Evolutionary conservation across 2,113 vertebrate species (phyloP).

Genomic region (Takifugu bimaculatus): DNA sequence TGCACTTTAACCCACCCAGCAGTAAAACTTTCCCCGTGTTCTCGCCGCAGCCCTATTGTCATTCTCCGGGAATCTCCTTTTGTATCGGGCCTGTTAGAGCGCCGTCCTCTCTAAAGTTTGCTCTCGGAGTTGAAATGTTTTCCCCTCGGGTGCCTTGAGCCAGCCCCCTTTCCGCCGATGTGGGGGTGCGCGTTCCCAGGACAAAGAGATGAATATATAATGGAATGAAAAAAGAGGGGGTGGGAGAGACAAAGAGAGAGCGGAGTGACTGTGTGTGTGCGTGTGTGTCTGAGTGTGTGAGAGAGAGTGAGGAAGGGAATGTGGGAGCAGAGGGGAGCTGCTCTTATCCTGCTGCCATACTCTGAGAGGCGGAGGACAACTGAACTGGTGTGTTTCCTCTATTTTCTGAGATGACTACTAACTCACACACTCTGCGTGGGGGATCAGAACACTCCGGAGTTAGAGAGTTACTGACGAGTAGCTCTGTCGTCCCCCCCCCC

Average conservation of each 20-base stretch:
- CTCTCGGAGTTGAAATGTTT: constrained; percentile 62
- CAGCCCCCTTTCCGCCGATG: constrained; percentile 59
- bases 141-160: constrained; percentile 51
- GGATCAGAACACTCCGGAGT: constrained; percentile 34
- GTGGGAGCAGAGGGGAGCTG: constrained; percentile 44
- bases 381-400: constrained; percentile 29
- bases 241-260: constrained; percentile 62
- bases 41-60: constrained; percentile 30
- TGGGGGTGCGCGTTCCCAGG: constrained; percentile 70
- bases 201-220: constrained; percentile 77
- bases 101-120: constrained; percentile 57
- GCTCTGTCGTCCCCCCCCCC: constrained; percentile 34
- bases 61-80: constrained; percentile 45
- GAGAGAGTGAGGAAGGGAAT: constrained; percentile 50
- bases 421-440: constrained; percentile 47
- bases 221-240: constrained; percentile 61
- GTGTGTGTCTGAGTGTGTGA: constrained; percentile 48
- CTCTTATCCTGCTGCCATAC: constrained; percentile 37
- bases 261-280: constrained; percentile 25
- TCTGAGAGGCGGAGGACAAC: constrained; percentile 26
- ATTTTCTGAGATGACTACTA: constrained; percentile 27
- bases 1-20: constrained; percentile 44
- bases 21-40: constrained; percentile 24
- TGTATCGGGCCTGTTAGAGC: constrained; percentile 39
- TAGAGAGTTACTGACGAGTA: constrained; percentile 41